These are phyloP conservation scores for Pempheris klunzingeri DNA, from an alignment of 2,797 vertebrate species.

Conservation along the genomic window DNA sequence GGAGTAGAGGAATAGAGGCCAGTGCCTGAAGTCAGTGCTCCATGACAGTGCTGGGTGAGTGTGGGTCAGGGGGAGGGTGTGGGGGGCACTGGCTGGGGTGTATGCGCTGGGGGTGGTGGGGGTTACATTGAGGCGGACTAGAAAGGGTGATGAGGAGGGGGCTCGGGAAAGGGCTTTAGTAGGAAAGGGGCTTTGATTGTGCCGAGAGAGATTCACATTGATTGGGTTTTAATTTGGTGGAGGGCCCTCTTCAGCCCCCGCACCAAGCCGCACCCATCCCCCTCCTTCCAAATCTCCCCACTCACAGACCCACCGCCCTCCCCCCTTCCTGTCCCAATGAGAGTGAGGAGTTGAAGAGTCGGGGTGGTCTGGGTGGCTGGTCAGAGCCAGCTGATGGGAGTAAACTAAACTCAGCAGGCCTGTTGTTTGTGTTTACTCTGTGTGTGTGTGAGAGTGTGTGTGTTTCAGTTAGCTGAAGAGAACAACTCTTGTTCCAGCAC, in stretches of 20 bases:
- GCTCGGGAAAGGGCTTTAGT: conserved; percentile 48
- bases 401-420: conserved; percentile 86
- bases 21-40: conserved; percentile 52
- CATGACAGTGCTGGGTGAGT: conserved; percentile 48
- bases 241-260: conserved; percentile 53
- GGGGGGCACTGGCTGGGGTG: conserved; percentile 19
- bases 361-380: conserved; percentile 78
- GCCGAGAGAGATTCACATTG: conserved; percentile 72
- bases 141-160: conserved; percentile 37
- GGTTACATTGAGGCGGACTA: conserved; percentile 26
- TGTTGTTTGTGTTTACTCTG: conserved; percentile 87
- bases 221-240: conserved; percentile 80
- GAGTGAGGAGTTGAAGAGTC: conserved; percentile 67
- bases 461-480: conserved; percentile 44
- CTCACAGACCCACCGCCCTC: conserved; percentile 4
- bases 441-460: conserved; percentile 48
- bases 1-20: conserved; percentile 41
- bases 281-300: conserved; percentile 35
- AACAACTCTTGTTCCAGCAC: conserved; percentile 57
- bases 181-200: conserved; percentile 63
- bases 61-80: conserved; percentile 49
- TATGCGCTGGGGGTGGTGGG: conserved; percentile 14
- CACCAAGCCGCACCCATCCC: conserved; percentile 55
- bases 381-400: conserved; percentile 81
- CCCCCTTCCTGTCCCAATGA: conserved; percentile 58